Evolutionary conservation across 2,888 invertebrate genomes (phyloP), one percentile per base, ranked within the genome.

Genomic region (Eubasilissa splendida): DNA sequence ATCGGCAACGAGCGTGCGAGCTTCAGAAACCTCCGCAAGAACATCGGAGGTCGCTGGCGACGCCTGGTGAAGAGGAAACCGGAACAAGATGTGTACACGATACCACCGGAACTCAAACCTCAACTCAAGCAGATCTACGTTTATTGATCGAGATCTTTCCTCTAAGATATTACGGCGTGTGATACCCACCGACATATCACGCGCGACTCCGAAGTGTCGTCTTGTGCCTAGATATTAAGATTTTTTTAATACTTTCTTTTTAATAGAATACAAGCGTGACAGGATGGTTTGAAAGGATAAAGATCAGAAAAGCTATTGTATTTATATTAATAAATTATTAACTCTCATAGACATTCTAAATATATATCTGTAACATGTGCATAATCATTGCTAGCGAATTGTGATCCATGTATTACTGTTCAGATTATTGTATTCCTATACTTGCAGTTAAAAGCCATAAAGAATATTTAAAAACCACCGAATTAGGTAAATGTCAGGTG

Each of bases 81-180:
- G 84, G 93, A 93, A 87, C 93, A 94, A 88, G 95, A 95, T 87
- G 93, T 94, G 84, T 95, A 95, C 90, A 94, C 94, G 88, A 96
- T 96, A 91, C 96, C 96, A 85, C 95, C 96, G 81, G 96, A 96
- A 90, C 92, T 96, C 86, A 95, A 95, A 88, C 95, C 96, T 85
- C 96, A 96, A 91, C 92, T 96, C 85, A 96, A 96, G 90, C 94
- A 95, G 88, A 96, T 96, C 87, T 96, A 96, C 89, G 96, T 96
- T 88, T 96, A 96, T 90, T 96, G 92, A 91, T 80, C 85, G 75
- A 59, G 22, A 80, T 65, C 70, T 65, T 76, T 75, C 75, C 80
- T 60, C 68, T 63, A 50, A 76, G 77, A 82, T 83, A 83, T 82
- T 82, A 81, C 68, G 77, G 79, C 77, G 80, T 78, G 77, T 79